Base-by-base conservation (phyloP, 2,888 invertebrate genomes). In the Lumbricus terrestris region DNA sequence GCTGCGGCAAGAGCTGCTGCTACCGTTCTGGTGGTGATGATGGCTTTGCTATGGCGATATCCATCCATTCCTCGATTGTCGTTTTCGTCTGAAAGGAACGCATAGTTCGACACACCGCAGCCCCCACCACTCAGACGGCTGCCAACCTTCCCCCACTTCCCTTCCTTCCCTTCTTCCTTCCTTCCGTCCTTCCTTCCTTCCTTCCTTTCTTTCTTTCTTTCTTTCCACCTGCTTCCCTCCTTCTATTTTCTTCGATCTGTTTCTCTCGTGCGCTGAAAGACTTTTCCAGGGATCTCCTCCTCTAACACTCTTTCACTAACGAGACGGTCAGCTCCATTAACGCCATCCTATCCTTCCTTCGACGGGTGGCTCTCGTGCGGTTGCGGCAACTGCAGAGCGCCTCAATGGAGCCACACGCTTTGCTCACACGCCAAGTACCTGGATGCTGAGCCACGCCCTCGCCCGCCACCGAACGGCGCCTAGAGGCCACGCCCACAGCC, bases 11-110 rank as follows among this genome's bases (percentile, higher is more conserved):
- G n/a, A 35, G 85, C 85, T 85, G 37, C 85, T 35, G 85, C 85
- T 85, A 37, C 85, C 85, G 85, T 37, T 1, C 85, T 85, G 85
- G 34, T 85, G 85, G 37, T 37, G 85, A 85, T 85, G 85, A 85
- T 85, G 85, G 35, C 85, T 34, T 34, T 35, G 20, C 4, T 85
- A 20, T 85, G 85, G 15, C 16, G 23, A 85, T 34, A 85, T 85
- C 85, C 85, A 85, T 85, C 85, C 85, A 85, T 85, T 33, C 85
- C 85, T 85, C 85, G 34, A 35, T 18, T 85, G 37, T 85, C 34
- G 34, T 37, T 35, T 40, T 40, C 40, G 40, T 15, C 15, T 6
- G 8, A 6, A 6, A 35, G 85, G 85, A 85, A 85, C 35, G 85
- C 85, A 85, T 85, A 85, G 85, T 85, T 85, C 85, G 85, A 37